Evolutionary conservation across 2,888 invertebrate species (phyloP), one percentile per base, ranked within the genome.

Genomic region (Watsonalla binaria): DNA sequence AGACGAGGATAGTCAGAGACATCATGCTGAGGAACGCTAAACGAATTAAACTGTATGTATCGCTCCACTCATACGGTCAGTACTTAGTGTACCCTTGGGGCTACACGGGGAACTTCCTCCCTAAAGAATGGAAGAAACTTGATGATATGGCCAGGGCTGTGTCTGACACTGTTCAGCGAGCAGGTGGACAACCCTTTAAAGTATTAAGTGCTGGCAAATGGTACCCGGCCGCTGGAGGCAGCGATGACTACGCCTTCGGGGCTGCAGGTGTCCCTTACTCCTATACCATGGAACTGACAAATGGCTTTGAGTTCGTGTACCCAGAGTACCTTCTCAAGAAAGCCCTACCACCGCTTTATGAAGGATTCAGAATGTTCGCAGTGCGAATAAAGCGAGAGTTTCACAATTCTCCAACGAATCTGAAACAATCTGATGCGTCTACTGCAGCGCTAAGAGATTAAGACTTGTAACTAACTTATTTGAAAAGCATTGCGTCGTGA

Each of bases 21-120:
- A 84, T 92, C 50, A 88, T 95, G 75, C 62, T 90, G 63, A 69
- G 82, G 0, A 80, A 92, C 49, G 80, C 82, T 0, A 72, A 86
- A 2, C 75, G 86, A n/a, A 82, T 94, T 11, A 93, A 93, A 63
- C 78, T 94, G 24, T 96, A 95, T 74, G 78, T 95, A 0, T 92
- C 94, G 0, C 72, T 95, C 51, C 96, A 96, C 75, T 90, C 94
- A 0, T 95, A 94, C 60, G 95, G 95, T 4, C 88, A 92, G 57
- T 93, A 92, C 61, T 68, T 94, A 48, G 87, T 94, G 0, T 93
- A 93, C 65, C 94, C 94, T 0, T 94, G 93, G 93, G 93, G 93
- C 9, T 94, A 86, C 60, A 92, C 92, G 0, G 81, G 75, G 0
- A 72, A 90, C 0, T 85, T 56, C 0, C 69, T 92, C 24, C 92